Conservation (phyloP, 2,113 vertebrate species). For the Bothrops jararaca region DNA sequence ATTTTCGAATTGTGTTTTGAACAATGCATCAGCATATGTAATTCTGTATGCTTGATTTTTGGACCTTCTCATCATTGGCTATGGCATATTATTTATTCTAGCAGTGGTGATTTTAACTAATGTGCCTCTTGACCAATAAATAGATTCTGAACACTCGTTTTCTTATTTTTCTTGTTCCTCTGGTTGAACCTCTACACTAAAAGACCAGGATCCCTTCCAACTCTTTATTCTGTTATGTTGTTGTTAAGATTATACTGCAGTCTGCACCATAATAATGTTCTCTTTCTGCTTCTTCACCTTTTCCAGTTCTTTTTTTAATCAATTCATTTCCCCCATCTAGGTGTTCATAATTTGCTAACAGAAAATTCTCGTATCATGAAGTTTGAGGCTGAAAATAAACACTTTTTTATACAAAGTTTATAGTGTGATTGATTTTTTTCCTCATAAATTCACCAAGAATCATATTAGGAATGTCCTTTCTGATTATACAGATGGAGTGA, state of each 20-base stretch:
- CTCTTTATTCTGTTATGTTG: background rate
- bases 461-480: constrained; percentile 52
- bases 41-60: background rate
- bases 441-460: constrained; percentile 38
- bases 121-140: background rate
- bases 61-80: background rate
- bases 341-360: background rate
- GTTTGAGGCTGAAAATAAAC: background rate
- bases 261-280: background rate
- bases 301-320: background rate
- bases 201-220: background rate
- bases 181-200: background rate
- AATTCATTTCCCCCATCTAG: background rate
- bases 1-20: background rate
- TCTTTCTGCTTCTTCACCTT: background rate
- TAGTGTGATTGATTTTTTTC: background rate
- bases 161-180: background rate
- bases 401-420: background rate
- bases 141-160: background rate
- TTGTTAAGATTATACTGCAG: background rate
- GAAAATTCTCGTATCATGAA: background rate
- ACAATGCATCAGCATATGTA: background rate
- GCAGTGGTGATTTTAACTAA: background rate
- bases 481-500: constrained; percentile 21
- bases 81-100: background rate